A percentile compares a stretch with the other conserved stretches of the same genome.
Evolutionary conservation across 2,797 vertebrate genomes (phyloP).

Genomic region (Masticophis lateralis): DNA sequence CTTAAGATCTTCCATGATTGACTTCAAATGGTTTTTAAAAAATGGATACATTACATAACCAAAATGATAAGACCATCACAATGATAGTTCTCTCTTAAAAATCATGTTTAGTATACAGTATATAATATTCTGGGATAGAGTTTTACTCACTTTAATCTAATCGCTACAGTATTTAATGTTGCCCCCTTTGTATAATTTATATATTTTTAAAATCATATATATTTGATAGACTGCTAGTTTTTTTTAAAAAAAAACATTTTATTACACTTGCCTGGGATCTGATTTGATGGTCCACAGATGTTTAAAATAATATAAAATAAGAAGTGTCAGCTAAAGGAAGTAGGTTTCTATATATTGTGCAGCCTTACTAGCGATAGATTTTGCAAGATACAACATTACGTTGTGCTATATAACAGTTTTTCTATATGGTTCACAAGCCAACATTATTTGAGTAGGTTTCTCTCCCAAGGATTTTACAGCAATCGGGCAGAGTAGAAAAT

Average conservation of each 20-base stretch:
- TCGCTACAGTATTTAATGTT: background rate
- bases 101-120: background rate
- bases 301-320: background rate
- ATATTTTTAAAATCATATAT: background rate
- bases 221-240: background rate
- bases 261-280: background rate
- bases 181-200: background rate
- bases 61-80: background rate
- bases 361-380: conserved; percentile 6
- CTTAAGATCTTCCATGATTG: background rate
- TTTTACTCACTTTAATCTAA: background rate
- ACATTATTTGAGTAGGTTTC: conserved; percentile 54
- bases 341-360: background rate
- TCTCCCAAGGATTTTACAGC: conserved; percentile 56
- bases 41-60: background rate
- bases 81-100: background rate
- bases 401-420: conserved; percentile 46
- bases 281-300: background rate
- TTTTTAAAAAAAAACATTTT: background rate
- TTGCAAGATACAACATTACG: conserved; percentile 33
- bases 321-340: background rate
- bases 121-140: background rate
- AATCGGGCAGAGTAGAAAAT: conserved; percentile 63
- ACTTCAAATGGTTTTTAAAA: background rate
- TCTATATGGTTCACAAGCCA: conserved; percentile 48